phyloP scores from a whole-genome alignment of 2,888 invertebrate genomes.

The Noctua janthe region DNA sequence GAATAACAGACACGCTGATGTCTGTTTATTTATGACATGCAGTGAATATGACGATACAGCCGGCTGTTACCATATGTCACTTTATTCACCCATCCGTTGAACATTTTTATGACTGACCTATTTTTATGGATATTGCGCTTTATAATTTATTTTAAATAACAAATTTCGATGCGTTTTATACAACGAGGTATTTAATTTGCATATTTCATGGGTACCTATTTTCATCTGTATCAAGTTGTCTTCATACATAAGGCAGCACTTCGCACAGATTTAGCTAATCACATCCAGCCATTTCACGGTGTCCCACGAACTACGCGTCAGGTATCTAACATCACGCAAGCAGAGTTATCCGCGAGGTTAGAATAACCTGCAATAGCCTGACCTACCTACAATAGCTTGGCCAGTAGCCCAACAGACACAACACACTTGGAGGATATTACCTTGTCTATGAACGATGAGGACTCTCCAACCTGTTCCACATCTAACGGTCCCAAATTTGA shows the following conservation, averaged over 20 bases:
- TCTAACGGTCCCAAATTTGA: background rate
- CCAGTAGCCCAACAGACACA: background rate
- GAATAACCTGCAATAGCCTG: background rate
- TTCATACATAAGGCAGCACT: background rate
- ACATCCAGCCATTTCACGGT: background rate
- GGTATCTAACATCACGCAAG: background rate
- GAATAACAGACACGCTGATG: background rate
- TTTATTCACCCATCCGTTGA: conserved; percentile 42
- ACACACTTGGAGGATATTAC: background rate
- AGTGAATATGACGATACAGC: conserved; percentile 47
- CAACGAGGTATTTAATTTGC: background rate
- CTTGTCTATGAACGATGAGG: background rate
- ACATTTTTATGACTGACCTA: conserved; percentile 61
- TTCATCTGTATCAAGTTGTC: background rate
- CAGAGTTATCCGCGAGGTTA: background rate
- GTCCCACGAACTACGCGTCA: background rate
- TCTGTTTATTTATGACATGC: conserved; percentile 41
- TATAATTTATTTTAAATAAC: conserved; percentile 39
- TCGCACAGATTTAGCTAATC: background rate
- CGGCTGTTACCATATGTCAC: conserved; percentile 48
- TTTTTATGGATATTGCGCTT: conserved; percentile 52
- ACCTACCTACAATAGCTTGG: too few species aligned
- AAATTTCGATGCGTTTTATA: background rate
- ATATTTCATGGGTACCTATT: too few species aligned
- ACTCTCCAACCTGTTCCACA: background rate